Base-by-base conservation (phyloP, 1,140 invertebrate species). In the Ips nitidus region DNA sequence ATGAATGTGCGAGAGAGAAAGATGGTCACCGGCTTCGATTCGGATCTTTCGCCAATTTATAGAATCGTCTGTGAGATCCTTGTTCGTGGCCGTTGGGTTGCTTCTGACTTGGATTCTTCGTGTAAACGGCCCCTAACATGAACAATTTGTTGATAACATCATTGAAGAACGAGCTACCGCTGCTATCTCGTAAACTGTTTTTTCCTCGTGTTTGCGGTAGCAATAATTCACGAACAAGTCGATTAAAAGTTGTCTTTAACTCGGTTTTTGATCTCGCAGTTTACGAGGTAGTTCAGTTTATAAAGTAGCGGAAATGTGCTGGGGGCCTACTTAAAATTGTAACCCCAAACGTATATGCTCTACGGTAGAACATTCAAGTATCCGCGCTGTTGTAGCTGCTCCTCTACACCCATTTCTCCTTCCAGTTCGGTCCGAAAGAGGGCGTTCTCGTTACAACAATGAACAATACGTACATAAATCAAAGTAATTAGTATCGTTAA, bases 381-480 rank as follows among this genome's bases (percentile, higher is more conserved):
- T 22, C 22, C 22, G 22, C 22, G 22, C 22, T 22, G 22, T 22
- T 22, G 22, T 22, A 22, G 22, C 22, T 22, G 22, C 45, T 22
- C 45, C 45, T 3, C 45, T 3, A 53, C 64, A 37, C n/a, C 53
- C 39, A 41, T 66, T 2, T 37, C 53, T 40, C 55, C 64, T 66
- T 66, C 55, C 52, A 52, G 52, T n/a, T 5, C 64, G 55, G 1
- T 40, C 64, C 53, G 22, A 66, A 63, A 63, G 73, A 75, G 76
- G 78, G 79, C 79, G 78, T 79, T 74, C 75, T 77, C 78, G 74
- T 75, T 62, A 39, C 60, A 56, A 70, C 68, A 70, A 70, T 70
- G 68, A 63, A 86, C 85, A 86, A 86, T 86, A 82, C 84, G 81
- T 80, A 85, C 84, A 86, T 86, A 86, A 86, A 86, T 86, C 85